Conservation (phyloP, 2,797 vertebrate species). For the Xerus rutilus region DNA sequence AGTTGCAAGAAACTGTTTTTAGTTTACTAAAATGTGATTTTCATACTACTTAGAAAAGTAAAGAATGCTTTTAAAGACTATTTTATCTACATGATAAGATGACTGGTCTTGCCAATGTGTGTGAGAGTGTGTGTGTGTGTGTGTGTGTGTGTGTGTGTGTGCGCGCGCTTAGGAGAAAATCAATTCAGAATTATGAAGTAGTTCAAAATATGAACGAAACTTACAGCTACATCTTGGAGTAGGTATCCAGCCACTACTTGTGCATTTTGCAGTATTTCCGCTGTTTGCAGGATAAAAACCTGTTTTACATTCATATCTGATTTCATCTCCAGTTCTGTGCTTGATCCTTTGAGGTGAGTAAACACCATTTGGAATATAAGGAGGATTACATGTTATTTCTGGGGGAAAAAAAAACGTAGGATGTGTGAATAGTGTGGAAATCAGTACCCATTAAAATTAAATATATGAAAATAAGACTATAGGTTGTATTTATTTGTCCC, state of each 20-base stretch:
- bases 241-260: slow-evolving; percentile 81
- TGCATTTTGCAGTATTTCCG: slow-evolving; percentile 68
- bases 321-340: slow-evolving; percentile 23
- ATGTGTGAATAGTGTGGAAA: not conserved
- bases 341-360: slow-evolving; percentile 4
- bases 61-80: not conserved
- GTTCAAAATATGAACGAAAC: slow-evolving; percentile 47
- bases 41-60: not conserved
- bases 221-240: slow-evolving; percentile 84
- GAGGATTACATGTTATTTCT: slow-evolving; percentile 83
- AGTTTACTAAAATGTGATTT: not conserved
- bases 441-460: not conserved
- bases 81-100: not conserved
- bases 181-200: not conserved
- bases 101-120: not conserved
- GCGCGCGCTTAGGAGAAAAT: not conserved
- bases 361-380: slow-evolving; percentile 77
- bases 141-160: not conserved
- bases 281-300: slow-evolving; percentile 69
- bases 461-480: not conserved
- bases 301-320: slow-evolving; percentile 45
- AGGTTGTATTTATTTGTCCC: not conserved
- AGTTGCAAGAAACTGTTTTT: not conserved
- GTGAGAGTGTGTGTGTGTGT: not conserved
- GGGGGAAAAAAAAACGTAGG: slow-evolving; percentile 59